These are phyloP conservation scores for Propithecus deckenii DNA, from an alignment of 2,797 vertebrate species.

Conservation along the genomic window DNA sequence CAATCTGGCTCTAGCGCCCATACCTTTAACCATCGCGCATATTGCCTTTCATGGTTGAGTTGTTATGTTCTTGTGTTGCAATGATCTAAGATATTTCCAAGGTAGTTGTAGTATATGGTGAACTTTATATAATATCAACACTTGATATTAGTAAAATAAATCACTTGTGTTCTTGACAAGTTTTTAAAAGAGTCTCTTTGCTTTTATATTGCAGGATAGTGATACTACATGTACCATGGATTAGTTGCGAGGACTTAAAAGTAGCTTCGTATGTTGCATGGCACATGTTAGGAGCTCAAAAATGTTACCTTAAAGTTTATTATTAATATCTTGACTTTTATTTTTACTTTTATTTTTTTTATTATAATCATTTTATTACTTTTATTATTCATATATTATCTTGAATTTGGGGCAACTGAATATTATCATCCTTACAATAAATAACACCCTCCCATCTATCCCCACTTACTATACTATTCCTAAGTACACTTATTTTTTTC, in stretches of 20 bases:
- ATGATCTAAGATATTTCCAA: background rate
- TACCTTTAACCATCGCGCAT: background rate
- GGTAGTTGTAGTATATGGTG: background rate
- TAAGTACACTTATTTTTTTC: background rate
- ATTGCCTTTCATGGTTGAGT: background rate
- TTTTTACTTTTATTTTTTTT: background rate
- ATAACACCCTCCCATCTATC: no score
- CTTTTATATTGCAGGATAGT: background rate
- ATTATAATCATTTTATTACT: background rate
- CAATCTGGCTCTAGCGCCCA: background rate
- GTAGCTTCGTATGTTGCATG: background rate
- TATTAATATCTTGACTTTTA: background rate
- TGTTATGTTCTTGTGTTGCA: background rate
- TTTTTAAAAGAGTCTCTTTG: background rate
- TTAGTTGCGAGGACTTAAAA: background rate
- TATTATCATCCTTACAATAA: background rate
- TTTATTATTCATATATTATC: background rate
- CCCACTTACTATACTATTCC: background rate
- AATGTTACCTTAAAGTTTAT: background rate
- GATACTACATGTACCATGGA: background rate
- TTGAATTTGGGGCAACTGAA: background rate
- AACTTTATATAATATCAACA: background rate
- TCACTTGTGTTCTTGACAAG: background rate
- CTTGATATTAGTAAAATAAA: background rate
- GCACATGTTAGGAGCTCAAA: background rate